Conservation (phyloP, 2,888 invertebrate genomes). For the Spilarctia lutea region DNA sequence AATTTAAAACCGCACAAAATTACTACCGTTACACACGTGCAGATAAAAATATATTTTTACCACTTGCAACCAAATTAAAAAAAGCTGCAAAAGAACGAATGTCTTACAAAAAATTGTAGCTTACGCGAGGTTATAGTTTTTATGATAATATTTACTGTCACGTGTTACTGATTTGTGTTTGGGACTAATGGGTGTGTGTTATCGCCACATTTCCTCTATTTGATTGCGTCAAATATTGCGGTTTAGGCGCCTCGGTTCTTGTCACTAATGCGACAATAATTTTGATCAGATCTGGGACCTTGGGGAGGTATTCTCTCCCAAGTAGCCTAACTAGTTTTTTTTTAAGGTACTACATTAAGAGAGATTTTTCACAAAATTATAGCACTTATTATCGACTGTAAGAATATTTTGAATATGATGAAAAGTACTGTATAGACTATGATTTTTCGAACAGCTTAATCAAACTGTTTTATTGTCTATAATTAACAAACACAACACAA, state of each 20-base stretch:
- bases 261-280: constrained; percentile 38
- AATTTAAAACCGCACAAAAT: constrained; percentile 83
- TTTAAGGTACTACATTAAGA: no score
- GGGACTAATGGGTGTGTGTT: constrained; percentile 74
- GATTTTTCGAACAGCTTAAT: no score
- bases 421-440: not conserved
- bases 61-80: constrained; percentile 66
- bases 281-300: constrained; percentile 20
- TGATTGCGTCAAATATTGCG: constrained; percentile 72
- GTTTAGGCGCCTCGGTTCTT: constrained; percentile 55
- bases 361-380: no score
- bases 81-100: constrained; percentile 40
- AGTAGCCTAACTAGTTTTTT: no score
- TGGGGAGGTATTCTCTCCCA: not conserved
- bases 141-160: constrained; percentile 63
- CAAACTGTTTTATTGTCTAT: no score
- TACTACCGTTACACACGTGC: constrained; percentile 77
- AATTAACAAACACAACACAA: no score
- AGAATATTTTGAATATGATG: no score
- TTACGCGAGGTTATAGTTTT: constrained; percentile 40
- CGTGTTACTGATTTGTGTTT: constrained; percentile 80
- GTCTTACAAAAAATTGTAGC: constrained; percentile 27
- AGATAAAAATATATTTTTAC: constrained; percentile 66
- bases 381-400: no score
- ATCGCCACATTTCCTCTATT: constrained; percentile 73